Percentiles rank a stretch among this genome's conserved stretches.
These are phyloP conservation scores for Halichondria panicea DNA, from an alignment of 37 sponge, comb jelly and placozoan species.

Conservation along the genomic window DNA sequence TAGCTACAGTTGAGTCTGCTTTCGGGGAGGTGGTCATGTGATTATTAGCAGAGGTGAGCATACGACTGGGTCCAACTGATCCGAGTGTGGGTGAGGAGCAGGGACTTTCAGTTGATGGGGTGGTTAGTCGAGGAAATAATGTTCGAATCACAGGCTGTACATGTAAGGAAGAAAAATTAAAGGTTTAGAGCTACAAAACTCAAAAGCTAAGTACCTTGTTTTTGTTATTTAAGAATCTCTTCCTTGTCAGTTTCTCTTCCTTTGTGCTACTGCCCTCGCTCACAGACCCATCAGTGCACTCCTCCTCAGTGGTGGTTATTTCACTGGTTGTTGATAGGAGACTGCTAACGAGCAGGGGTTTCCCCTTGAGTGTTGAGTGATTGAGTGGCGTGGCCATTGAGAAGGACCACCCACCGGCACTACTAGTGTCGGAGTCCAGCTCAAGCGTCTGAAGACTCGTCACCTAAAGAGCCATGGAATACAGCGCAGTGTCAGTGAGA, in stretches of 20 bases:
- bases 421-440: slow-evolving; percentile 34
- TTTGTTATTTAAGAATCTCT: too few species aligned
- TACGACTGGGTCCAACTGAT: too few species aligned
- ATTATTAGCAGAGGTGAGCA: too few species aligned
- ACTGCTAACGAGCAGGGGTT: not conserved
- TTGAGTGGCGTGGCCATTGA: slow-evolving; percentile 75
- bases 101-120: not conserved
- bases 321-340: too few species aligned
- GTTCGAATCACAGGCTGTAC: slow-evolving; percentile 13
- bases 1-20: too few species aligned
- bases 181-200: too few species aligned
- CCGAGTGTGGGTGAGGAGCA: not conserved
- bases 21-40: too few species aligned
- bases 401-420: slow-evolving; percentile 42
- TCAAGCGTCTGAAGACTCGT: slow-evolving; percentile 6
- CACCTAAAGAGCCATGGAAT: slow-evolving; percentile 15
- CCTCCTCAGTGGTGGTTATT: slow-evolving; percentile 9
- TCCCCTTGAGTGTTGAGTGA: too few species aligned
- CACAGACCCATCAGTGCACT: not conserved
- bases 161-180: not conserved
- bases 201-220: too few species aligned
- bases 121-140: slow-evolving; percentile 17
- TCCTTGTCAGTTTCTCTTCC: not conserved
- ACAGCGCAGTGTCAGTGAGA: too few species aligned
- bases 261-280: not conserved